Percentiles rank a stretch among this genome's conserved stretches.
phyloP scores from a whole-genome alignment of 37 sponge, comb jelly and placozoan species.

The Chondrilla cf. caribensis region DNA sequence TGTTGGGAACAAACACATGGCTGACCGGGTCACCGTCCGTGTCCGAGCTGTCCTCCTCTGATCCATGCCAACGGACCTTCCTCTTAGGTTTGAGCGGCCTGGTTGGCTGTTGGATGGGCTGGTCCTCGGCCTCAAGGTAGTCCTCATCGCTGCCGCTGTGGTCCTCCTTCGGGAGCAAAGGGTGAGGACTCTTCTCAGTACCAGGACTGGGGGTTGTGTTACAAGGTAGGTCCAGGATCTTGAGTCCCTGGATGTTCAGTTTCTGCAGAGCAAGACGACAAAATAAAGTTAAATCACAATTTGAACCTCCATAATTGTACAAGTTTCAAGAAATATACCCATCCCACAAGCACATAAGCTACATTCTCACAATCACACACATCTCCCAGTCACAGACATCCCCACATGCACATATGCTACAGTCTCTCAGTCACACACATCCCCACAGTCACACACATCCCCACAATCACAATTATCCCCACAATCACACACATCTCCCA shows the following conservation, averaged over 20 bases:
- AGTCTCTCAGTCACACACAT: too few species aligned
- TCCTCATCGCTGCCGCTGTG: conserved; percentile 16
- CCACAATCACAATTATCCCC: too few species aligned
- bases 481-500: too few species aligned
- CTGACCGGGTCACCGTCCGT: conserved; percentile 25
- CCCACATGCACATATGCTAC: too few species aligned
- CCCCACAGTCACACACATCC: too few species aligned
- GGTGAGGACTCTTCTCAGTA: neutral
- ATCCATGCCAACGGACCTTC: conserved; percentile 16
- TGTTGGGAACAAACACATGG: conserved; percentile 15
- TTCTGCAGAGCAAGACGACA: neutral
- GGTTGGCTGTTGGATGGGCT: neutral
- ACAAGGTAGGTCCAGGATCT: neutral
- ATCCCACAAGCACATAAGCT: too few species aligned
- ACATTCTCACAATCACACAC: too few species aligned
- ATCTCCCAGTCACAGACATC: too few species aligned
- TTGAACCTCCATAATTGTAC: too few species aligned
- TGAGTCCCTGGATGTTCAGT: neutral
- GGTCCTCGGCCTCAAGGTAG: conserved; percentile 27
- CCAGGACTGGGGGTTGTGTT: neutral
- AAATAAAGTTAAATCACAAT: too few species aligned
- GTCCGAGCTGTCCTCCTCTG: conserved; percentile 20
- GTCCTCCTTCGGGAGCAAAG: too few species aligned
- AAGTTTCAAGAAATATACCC: too few species aligned
- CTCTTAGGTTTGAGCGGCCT: neutral